Evolutionary conservation across 23 tunicate species (phyloP).

Genomic region (Diplosoma virens): DNA sequence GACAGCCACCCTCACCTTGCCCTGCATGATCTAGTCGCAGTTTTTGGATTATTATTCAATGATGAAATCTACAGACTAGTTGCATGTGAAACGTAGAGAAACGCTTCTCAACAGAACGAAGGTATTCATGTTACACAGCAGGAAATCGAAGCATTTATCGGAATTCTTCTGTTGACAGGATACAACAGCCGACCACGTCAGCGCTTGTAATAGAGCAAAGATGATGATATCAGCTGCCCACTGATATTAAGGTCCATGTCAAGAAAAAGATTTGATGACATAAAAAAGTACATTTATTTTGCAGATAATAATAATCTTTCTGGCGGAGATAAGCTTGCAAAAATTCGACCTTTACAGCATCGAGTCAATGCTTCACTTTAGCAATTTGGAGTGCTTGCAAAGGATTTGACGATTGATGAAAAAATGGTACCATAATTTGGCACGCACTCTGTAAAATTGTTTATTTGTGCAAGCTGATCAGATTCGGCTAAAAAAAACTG

Average conservation of each 20-base stretch:
- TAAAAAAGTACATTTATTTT: constrained; percentile 8
- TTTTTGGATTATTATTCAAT: constrained; percentile 12
- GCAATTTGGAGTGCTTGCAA: constrained; percentile 15
- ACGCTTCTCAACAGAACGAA: constrained; percentile 17
- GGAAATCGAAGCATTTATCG: background rate
- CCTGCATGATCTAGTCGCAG: constrained; percentile 1
- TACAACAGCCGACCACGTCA: constrained; percentile 24
- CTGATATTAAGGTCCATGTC: constrained; percentile 8
- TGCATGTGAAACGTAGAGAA: background rate
- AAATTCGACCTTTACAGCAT: constrained; percentile 16
- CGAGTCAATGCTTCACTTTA: background rate
- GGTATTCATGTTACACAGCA: background rate
- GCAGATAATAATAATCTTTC: constrained; percentile 11
- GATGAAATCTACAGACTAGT: constrained; percentile 2
- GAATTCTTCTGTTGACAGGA: constrained; percentile 13
- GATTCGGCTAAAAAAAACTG: too few species aligned
- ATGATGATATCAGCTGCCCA: constrained; percentile 1
- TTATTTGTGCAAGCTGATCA: too few species aligned
- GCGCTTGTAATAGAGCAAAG: constrained; percentile 23
- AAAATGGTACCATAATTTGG: constrained; percentile 18
- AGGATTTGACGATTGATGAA: constrained; percentile 5
- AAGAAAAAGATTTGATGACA: constrained; percentile 15
- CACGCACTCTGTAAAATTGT: constrained; percentile 16
- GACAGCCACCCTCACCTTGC: background rate
- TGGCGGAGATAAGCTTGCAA: constrained; percentile 12